These are phyloP conservation scores for Brachypodius melanocephalos DNA, from an alignment of 2,113 vertebrate genomes.

Conservation along the genomic window DNA sequence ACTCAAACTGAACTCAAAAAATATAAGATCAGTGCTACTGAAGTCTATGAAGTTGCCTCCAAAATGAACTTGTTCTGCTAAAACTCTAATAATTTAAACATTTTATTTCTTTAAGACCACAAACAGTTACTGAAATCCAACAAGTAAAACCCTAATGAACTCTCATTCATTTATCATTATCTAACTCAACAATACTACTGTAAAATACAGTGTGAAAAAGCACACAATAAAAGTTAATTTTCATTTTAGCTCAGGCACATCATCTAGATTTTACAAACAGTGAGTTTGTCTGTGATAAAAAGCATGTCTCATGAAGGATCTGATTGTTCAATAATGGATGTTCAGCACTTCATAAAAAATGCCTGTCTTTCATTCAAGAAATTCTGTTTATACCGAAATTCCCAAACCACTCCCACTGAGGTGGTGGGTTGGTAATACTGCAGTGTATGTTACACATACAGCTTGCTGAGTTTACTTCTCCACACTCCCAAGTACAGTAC, in stretches of 20 bases:
- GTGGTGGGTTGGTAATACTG: not conserved
- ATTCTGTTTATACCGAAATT: not conserved
- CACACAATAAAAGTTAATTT: not conserved
- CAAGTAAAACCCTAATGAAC: not conserved
- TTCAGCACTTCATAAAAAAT: not conserved
- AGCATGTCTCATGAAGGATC: not conserved
- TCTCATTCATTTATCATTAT: not conserved
- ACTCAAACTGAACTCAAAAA: not conserved
- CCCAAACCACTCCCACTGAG: not conserved
- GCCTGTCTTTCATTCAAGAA: not conserved
- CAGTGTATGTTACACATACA: not conserved
- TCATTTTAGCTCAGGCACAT: not conserved
- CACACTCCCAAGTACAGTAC: fast-evolving
- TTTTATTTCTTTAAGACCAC: not conserved
- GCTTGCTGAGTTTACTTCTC: not conserved
- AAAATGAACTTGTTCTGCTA: not conserved
- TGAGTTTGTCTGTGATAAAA: not conserved
- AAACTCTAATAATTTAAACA: constrained; percentile 1
- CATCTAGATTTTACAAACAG: not conserved
- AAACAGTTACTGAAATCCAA: constrained; percentile 30
- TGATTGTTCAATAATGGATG: not conserved
- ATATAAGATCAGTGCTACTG: not conserved
- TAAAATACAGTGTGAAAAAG: not conserved
- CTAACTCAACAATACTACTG: not conserved
- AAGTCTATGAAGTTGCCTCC: not conserved